Evolutionary conservation across 1,140 invertebrate species (phyloP), one percentile per base, ranked within the genome.

Genomic region (Drosophila ambigua): DNA sequence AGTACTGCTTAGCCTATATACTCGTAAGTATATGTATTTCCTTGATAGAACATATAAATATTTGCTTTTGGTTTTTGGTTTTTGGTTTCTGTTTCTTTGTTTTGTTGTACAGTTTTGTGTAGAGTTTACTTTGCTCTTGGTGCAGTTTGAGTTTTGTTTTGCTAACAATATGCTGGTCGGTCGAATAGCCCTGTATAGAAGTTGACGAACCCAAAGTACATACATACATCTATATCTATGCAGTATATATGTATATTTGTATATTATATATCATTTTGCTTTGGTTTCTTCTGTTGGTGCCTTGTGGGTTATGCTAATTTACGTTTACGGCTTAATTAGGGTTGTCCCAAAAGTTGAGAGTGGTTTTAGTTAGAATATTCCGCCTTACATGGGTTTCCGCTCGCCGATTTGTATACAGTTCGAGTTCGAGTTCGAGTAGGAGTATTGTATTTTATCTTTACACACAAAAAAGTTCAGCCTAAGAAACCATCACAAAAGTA

Each of bases 401-500:
- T 67, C 65, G 62, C 72, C 57, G 62, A 72, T 76, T 76, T 76
- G 44, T 39, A 13, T 83, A 76, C 73, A 75, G 71, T 49, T 75
- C 53, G 31, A 31, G 71, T 49, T 75, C 53, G 31, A 31, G 31
- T 31, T 4, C 1, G 55, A 59, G 53, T 50, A 60, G 26, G 51
- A 45, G 39, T 44, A 15, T 66, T 72, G 43, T 60, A 6, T 35
- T 58, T 20, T 43, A 51, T 24, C 31, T 39, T 41, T 43, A 53
- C 57, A 78, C 74, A 85, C 66, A 71, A 85, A 84, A 81, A 81
- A 78, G 78, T 88, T 87, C 82, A 87, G 82, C 82, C 83, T 85
- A 85, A 88, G 83, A 87, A 87, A 87, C 82, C 82, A 87, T 85
- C 82, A 87, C 82, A 88, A 87, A 53, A 87, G 83, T 88, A 85